Conservation (phyloP, 2,113 vertebrate genomes). For the Hystrix cristata region DNA sequence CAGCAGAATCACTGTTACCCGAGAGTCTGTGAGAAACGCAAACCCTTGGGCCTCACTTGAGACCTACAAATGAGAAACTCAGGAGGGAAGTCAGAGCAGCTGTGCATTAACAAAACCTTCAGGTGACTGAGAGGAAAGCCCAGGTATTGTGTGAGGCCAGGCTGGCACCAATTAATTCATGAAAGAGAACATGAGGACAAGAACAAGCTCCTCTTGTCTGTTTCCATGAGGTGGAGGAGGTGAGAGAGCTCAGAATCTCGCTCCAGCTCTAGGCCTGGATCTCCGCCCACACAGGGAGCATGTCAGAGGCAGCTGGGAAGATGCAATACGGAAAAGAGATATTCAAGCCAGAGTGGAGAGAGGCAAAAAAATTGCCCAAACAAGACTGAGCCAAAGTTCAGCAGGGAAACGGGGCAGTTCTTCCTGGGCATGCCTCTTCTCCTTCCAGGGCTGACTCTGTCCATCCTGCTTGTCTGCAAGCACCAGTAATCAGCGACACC, state of each 20-base stretch:
- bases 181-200: background rate
- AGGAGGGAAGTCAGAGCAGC: background rate
- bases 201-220: background rate
- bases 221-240: background rate
- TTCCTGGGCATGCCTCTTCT: background rate
- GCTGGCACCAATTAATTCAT: background rate
- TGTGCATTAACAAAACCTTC: background rate
- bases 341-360: background rate
- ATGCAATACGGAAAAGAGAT: background rate
- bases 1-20: background rate
- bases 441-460: background rate
- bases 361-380: background rate
- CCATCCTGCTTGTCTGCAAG: background rate
- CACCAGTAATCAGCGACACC: background rate
- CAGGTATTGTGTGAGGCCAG: background rate
- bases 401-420: no score
- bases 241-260: background rate
- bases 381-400: background rate
- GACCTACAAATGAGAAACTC: background rate
- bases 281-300: background rate
- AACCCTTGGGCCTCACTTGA: background rate
- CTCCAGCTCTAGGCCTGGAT: background rate
- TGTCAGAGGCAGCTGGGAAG: background rate
- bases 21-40: background rate
- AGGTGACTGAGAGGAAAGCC: background rate